phyloP scores from a whole-genome alignment of 2,113 vertebrate genomes.

The Lophura nycthemera region DNA sequence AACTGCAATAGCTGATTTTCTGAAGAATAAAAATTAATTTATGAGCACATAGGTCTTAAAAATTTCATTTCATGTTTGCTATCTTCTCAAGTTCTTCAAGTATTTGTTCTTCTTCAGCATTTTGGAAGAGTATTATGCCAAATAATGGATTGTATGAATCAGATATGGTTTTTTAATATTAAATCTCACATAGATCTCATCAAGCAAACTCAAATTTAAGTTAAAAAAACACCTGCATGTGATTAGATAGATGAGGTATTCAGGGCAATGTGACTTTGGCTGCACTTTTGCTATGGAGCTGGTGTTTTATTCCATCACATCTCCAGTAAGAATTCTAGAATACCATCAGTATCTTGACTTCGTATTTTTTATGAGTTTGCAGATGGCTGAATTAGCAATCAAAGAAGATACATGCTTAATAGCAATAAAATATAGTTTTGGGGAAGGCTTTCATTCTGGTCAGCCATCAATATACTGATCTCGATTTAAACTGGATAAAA shows the following conservation, averaged over 20 bases:
- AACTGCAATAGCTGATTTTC: not conserved
- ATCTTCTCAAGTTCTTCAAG: not conserved
- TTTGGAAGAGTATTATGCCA: not conserved
- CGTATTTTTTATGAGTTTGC: not conserved
- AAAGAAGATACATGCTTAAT: not conserved
- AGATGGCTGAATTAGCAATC: not conserved
- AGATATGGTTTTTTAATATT: not conserved
- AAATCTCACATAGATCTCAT: not conserved
- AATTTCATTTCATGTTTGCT: not conserved
- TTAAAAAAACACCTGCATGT: not conserved
- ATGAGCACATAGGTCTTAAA: not conserved
- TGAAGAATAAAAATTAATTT: not conserved
- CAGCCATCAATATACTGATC: not conserved
- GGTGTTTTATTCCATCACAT: not conserved
- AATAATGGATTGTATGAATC: not conserved
- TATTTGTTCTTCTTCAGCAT: not conserved
- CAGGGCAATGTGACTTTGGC: not conserved
- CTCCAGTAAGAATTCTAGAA: not conserved
- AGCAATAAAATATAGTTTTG: not conserved
- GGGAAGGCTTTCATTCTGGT: not conserved
- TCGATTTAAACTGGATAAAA: not conserved
- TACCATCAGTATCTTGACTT: not conserved
- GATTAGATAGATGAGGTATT: not conserved
- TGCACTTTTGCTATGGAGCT: not conserved
- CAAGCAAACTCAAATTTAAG: not conserved